These are phyloP conservation scores for Ormyrus rosae DNA, from an alignment of 2,888 invertebrate species.

Conservation along the genomic window DNA sequence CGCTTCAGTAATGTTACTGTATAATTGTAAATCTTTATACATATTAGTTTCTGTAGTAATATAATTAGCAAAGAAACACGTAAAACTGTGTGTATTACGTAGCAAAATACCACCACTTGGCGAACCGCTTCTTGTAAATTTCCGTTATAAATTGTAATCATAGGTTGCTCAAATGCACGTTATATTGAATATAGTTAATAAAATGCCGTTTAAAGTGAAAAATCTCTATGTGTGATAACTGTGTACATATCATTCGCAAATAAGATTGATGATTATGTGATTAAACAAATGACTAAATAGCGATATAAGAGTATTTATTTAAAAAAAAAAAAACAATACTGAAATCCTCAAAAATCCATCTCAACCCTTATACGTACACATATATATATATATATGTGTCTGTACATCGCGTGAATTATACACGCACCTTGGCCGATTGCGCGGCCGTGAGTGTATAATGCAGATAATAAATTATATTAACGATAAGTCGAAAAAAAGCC, in stretches of 20 bases:
- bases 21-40: too few species aligned
- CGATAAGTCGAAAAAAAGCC: constrained; percentile 28
- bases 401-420: constrained; percentile 49
- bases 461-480: constrained; percentile 53
- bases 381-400: constrained; percentile 43
- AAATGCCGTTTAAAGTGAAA: constrained; percentile 49
- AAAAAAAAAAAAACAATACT: constrained; percentile 19
- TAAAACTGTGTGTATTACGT: too few species aligned
- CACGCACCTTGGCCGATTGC: constrained; percentile 48
- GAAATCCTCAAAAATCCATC: constrained; percentile 33
- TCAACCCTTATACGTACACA: constrained; percentile 45
- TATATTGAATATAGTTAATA: constrained; percentile 10
- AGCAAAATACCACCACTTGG: too few species aligned
- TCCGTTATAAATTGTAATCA: too few species aligned
- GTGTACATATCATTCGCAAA: constrained; percentile 63
- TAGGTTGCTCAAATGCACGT: background rate
- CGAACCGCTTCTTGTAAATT: too few species aligned
- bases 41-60: too few species aligned
- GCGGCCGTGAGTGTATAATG: constrained; percentile 56
- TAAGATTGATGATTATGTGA: constrained; percentile 57
- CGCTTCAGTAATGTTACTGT: too few species aligned
- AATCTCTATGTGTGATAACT: constrained; percentile 63
- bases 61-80: too few species aligned
- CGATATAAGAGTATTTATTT: constrained; percentile 47
- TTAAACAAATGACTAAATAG: constrained; percentile 50